Percentiles rank a stretch among this genome's conserved stretches.
Conservation (phyloP, 2,888 invertebrate genomes). For the Cephus sareptanus region DNA sequence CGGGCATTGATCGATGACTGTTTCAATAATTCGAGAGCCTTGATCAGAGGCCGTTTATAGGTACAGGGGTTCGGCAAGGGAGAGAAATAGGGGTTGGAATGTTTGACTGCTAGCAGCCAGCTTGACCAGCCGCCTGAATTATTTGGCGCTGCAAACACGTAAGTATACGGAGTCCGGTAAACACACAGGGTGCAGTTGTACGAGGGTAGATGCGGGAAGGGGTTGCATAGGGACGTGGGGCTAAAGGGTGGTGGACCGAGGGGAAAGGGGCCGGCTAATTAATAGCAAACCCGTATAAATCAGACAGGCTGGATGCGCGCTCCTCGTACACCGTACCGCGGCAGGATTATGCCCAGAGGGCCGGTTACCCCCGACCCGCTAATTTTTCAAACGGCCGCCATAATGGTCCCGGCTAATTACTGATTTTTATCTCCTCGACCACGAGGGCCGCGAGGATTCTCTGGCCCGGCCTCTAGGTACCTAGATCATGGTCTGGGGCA, state of each 20-base stretch:
- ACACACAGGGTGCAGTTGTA: conserved; percentile 24
- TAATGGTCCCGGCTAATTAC: conserved; percentile 65
- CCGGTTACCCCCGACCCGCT: conserved; percentile 62
- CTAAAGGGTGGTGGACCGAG: neutral
- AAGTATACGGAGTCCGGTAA: conserved; percentile 44
- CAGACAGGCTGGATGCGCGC: conserved; percentile 60
- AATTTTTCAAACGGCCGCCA: conserved; percentile 65
- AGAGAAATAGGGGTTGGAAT: no score
- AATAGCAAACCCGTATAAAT: conserved; percentile 66
- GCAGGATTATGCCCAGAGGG: conserved; percentile 63
- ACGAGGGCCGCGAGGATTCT: conserved; percentile 39
- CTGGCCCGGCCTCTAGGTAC: conserved; percentile 18
- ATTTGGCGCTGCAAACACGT: conserved; percentile 51
- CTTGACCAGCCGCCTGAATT: conserved; percentile 33
- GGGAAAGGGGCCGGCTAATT: conserved; percentile 49
- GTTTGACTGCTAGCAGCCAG: no score
- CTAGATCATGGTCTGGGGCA: conserved; percentile 12
- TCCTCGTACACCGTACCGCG: conserved; percentile 39
- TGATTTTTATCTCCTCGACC: conserved; percentile 62
- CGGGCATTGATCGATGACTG: no score
- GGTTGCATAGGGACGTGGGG: neutral
- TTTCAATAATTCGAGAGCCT: no score
- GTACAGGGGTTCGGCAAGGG: no score
- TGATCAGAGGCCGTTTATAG: no score
- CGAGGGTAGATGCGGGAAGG: neutral